Evolutionary conservation across 2,113 vertebrate species (phyloP).

Genomic region (Phoenicopterus ruber): DNA sequence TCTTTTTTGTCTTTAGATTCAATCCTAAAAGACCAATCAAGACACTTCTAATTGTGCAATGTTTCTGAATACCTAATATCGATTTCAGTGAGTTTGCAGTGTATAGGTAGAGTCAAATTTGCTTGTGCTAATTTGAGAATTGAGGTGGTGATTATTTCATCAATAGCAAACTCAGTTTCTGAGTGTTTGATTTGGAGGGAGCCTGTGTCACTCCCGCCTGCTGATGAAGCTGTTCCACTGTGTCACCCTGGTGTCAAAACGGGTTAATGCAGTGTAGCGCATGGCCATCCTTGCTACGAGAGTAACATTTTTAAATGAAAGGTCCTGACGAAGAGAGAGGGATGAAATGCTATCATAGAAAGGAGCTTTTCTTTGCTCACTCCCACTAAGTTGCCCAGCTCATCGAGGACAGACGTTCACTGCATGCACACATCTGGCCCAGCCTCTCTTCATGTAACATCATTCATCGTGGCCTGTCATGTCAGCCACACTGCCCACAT

Average conservation of each 20-base stretch:
- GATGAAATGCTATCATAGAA: background rate
- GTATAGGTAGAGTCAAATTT: background rate
- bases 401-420: background rate
- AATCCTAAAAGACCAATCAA: background rate
- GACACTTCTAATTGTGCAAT: background rate
- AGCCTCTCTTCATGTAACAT: background rate
- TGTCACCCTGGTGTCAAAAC: background rate
- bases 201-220: background rate
- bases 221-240: background rate
- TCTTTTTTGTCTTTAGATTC: background rate
- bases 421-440: slow-evolving; percentile 42
- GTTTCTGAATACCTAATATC: background rate
- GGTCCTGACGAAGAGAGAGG: background rate
- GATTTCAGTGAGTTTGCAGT: background rate
- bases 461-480: slow-evolving; percentile 43
- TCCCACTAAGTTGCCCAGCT: background rate
- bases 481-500: background rate
- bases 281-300: background rate
- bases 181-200: background rate
- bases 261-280: background rate
- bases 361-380: background rate
- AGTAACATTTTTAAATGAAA: background rate
- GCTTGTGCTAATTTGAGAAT: background rate
- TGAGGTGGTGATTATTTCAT: background rate
- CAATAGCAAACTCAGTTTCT: background rate